Conservation (phyloP, 2,888 invertebrate species). For the Chaitophorus viminalis region DNA sequence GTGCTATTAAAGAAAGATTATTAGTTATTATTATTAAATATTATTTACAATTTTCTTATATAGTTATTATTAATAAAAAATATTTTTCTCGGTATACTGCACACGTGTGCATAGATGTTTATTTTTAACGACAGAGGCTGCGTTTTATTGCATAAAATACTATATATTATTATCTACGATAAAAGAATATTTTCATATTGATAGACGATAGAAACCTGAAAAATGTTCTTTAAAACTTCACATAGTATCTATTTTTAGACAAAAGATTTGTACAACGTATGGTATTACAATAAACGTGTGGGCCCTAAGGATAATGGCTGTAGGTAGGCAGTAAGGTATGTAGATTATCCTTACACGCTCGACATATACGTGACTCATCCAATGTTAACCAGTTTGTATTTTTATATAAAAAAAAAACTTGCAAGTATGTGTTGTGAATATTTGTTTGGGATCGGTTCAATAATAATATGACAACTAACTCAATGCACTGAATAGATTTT, state of each 20-base stretch:
- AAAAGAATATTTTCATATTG: neutral
- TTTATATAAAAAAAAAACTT: conserved; percentile 28
- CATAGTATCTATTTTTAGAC: conserved; percentile 34
- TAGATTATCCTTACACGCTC: conserved; percentile 44
- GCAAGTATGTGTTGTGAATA: conserved; percentile 37
- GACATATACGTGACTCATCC: conserved; percentile 52
- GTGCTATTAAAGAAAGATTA: no score
- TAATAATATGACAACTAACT: neutral
- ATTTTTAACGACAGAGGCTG: neutral
- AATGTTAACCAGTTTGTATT: conserved; percentile 56
- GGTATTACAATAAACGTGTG: conserved; percentile 30
- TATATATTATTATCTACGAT: neutral
- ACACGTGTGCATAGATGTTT: neutral
- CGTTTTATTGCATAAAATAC: conserved; percentile 15
- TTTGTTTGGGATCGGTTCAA: conserved; percentile 1
- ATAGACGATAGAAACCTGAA: conserved; percentile 1
- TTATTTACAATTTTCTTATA: no score
- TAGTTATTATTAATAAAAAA: neutral
- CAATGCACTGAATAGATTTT: neutral
- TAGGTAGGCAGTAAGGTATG: conserved; percentile 51
- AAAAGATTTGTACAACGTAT: conserved; percentile 18
- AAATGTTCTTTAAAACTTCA: neutral
- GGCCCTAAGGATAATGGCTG: conserved; percentile 43
- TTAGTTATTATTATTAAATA: no score
- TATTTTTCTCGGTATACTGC: neutral